Base-by-base conservation (phyloP, 2,888 invertebrate genomes). In the Lysandra bellargus region DNA sequence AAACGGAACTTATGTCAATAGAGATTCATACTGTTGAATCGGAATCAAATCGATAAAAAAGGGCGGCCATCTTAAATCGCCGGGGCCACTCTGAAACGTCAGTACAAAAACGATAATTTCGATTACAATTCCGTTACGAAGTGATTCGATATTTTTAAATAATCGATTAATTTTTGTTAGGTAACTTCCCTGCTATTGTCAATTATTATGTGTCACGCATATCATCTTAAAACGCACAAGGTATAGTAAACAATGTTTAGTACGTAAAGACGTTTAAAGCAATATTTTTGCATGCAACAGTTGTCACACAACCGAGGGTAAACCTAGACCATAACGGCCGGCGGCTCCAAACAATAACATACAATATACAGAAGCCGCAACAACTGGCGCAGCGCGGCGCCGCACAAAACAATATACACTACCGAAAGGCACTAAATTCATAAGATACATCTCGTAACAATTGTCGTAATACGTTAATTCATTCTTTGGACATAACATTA, bases 391-490 rank as follows among this genome's bases (percentile, higher is more conserved):
- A 84, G 84, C 81, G 84, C 87, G 85, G 88, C 89, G 40, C 17
- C 75, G 44, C 75, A 4, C 86, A 88, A 91, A 90, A 89, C 87
- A 89, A 91, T 85, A 83, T 88, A 87, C 90, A 80, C 83, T 82
- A 84, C 89, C 87, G 88, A 91, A 93, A 93, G 94, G 93, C 93
- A 93, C 93, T 85, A 88, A 93, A 92, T 93, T 94, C 94, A 94
- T 94, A 94, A 94, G 94, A 93, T 88, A 88, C 85, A 91, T 91
- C 90, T 88, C 87, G 84, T 87, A 84, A 82, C 85, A 82, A 84
- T 84, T 84, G 82, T 85, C 83, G 84, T 83, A 86, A 82, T 80
- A 81, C 78, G 79, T 80, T 82, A 79, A 80, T 79, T 80, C 40
- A 82, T 81, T 83, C 82, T 83, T 82, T 83, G 82, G 81, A 81